phyloP scores from a whole-genome alignment of 2,888 invertebrate species.

The Tanaodytes sp. region DNA sequence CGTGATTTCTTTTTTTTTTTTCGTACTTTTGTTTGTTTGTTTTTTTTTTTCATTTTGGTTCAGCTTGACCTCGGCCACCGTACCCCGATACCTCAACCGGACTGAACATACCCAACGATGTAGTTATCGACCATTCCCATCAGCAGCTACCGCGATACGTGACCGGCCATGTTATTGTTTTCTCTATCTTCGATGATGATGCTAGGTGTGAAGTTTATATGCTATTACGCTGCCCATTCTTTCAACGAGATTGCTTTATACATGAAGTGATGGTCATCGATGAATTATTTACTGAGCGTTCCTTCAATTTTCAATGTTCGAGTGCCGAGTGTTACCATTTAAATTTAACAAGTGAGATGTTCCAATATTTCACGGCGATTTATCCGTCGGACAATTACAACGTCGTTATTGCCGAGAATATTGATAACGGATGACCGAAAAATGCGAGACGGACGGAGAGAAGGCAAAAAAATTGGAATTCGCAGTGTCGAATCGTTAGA shows the following conservation, averaged over 20 bases:
- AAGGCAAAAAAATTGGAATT: too few species aligned
- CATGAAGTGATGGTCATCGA: conserved; percentile 46
- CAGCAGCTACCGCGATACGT: conserved; percentile 56
- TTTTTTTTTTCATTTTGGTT: conserved; percentile 34
- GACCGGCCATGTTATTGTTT: conserved; percentile 54
- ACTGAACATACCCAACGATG: conserved; percentile 47
- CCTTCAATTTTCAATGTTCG: conserved; percentile 12
- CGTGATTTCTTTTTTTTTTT: conserved; percentile 21
- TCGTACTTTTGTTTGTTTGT: too few species aligned
- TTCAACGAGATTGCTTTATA: conserved; percentile 50
- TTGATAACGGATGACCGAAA: too few species aligned
- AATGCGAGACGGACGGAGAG: too few species aligned
- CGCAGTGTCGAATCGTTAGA: too few species aligned
- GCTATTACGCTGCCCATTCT: conserved; percentile 48
- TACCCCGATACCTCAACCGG: conserved; percentile 48
- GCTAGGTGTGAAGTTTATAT: conserved; percentile 56
- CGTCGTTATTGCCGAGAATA: too few species aligned
- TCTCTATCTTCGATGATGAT: conserved; percentile 54
- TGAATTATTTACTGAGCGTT: conserved; percentile 39
- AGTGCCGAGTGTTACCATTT: background rate
- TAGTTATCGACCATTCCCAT: conserved; percentile 56
- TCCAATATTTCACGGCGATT: too few species aligned
- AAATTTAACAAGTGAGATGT: conserved; percentile 12
- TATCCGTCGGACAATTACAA: too few species aligned
- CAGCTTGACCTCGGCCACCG: conserved; percentile 51